phyloP scores from a whole-genome alignment of 2,113 vertebrate species.

The Coreoperca whiteheadi region DNA sequence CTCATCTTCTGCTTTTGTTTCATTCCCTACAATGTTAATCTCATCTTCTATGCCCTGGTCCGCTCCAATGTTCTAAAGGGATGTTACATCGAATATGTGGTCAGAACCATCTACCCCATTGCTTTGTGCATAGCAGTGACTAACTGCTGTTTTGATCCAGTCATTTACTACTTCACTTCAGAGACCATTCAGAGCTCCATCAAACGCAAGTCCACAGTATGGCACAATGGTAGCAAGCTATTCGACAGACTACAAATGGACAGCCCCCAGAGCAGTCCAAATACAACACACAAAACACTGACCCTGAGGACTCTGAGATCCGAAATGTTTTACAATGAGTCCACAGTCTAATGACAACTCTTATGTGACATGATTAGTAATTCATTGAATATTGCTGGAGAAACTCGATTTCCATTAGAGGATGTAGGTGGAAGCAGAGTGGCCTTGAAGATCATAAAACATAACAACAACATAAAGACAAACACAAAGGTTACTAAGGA shows the following conservation, averaged over 20 bases:
- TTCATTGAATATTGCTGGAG: constrained; percentile 3
- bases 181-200: constrained; percentile 97
- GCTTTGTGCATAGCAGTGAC: constrained; percentile 95
- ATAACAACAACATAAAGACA: too few species aligned
- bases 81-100: constrained; percentile 87
- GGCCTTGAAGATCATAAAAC: constrained; percentile 1
- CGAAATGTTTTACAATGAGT: constrained; percentile 86
- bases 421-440: constrained; percentile 1
- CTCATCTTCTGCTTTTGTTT: constrained; percentile 97
- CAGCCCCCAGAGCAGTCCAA: constrained; percentile 84
- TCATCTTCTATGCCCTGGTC: constrained; percentile 95
- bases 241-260: constrained; percentile 87
- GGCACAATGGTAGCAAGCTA: constrained; percentile 80
- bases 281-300: background rate
- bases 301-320: constrained; percentile 81
- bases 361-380: background rate
- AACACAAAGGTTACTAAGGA: constrained; percentile 40
- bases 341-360: constrained; percentile 82
- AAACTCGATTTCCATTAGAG: constrained; percentile 25
- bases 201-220: constrained; percentile 86
- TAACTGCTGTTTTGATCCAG: constrained; percentile 98
- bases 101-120: constrained; percentile 94
- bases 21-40: constrained; percentile 94
- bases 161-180: constrained; percentile 98
- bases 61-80: constrained; percentile 89